Evolutionary conservation across 2,113 vertebrate species (phyloP).

Genomic region (Semicossyphus pulcher): DNA sequence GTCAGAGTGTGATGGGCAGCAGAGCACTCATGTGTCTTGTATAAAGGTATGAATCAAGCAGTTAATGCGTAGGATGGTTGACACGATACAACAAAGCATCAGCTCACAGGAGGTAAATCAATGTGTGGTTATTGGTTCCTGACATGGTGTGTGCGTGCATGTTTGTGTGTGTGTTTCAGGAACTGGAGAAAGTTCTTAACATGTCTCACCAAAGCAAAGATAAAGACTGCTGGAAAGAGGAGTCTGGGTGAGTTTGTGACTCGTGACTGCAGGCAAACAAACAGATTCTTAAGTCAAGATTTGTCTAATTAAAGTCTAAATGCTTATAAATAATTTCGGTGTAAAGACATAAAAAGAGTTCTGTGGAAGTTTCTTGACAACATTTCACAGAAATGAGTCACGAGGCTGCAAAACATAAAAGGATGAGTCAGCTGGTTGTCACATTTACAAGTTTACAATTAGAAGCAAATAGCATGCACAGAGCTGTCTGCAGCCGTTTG

Average conservation of each 20-base stretch:
- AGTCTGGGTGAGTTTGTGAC: slow-evolving; percentile 86
- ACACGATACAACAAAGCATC: not conserved
- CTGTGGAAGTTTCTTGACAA: not conserved
- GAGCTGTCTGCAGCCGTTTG: not conserved
- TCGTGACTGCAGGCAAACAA: not conserved
- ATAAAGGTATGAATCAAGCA: slow-evolving; percentile 86
- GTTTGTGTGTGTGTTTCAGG: slow-evolving; percentile 77
- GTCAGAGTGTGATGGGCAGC: slow-evolving; percentile 88
- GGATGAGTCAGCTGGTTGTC: fast-evolving
- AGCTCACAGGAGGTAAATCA: not conserved
- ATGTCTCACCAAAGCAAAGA: slow-evolving; percentile 89
- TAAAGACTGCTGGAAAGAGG: slow-evolving; percentile 88
- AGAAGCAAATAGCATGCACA: no score
- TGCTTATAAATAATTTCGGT: not conserved
- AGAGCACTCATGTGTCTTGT: slow-evolving; percentile 86
- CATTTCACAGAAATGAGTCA: not conserved
- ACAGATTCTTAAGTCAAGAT: not conserved
- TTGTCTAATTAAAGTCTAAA: not conserved
- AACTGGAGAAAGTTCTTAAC: slow-evolving; percentile 88
- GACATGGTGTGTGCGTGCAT: slow-evolving; percentile 22
- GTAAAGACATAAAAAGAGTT: not conserved
- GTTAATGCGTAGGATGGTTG: not conserved
- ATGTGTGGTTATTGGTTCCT: not conserved
- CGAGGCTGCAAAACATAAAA: not conserved
- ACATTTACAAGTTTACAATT: not conserved